These are phyloP conservation scores for Choristoneura rosaceana DNA, from an alignment of 2,888 invertebrate species.

Conservation along the genomic window DNA sequence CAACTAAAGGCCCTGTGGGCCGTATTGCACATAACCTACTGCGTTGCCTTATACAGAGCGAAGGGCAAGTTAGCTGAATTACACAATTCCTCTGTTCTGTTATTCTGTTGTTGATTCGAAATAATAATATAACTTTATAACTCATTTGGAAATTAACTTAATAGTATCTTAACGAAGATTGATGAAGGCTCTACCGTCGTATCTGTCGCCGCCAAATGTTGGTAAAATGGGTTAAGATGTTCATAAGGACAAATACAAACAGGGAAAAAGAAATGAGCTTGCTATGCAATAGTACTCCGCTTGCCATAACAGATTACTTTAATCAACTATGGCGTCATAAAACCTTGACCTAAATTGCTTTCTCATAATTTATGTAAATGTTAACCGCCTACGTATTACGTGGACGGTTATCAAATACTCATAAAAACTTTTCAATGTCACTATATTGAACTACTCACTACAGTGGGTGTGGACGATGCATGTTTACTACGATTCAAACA, in stretches of 20 bases:
- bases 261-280: constrained; percentile 10
- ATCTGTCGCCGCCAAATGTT: constrained; percentile 16
- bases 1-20: constrained; percentile 16
- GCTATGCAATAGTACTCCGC: not conserved
- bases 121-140: constrained; percentile 11
- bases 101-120: constrained; percentile 20
- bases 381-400: constrained; percentile 56
- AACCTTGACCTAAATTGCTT: constrained; percentile 73
- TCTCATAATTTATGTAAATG: constrained; percentile 68
- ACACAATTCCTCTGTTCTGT: constrained; percentile 24
- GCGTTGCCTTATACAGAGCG: constrained; percentile 13
- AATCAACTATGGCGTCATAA: constrained; percentile 42
- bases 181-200: constrained; percentile 25
- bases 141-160: constrained; percentile 28
- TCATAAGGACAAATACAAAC: constrained; percentile 6
- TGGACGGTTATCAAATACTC: constrained; percentile 37
- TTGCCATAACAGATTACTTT: constrained; percentile 7
- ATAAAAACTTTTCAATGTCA: constrained; percentile 42
- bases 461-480: constrained; percentile 27
- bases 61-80: constrained; percentile 31
- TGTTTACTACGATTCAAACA: constrained; percentile 7
- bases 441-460: constrained; percentile 20
- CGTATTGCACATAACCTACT: not conserved
- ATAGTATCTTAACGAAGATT: constrained; percentile 26
- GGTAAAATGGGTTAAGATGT: constrained; percentile 10